A percentile compares a stretch with the other conserved stretches of the same genome.
Conservation (phyloP, 2,797 vertebrate species). For the Ctenopoma multispine region DNA sequence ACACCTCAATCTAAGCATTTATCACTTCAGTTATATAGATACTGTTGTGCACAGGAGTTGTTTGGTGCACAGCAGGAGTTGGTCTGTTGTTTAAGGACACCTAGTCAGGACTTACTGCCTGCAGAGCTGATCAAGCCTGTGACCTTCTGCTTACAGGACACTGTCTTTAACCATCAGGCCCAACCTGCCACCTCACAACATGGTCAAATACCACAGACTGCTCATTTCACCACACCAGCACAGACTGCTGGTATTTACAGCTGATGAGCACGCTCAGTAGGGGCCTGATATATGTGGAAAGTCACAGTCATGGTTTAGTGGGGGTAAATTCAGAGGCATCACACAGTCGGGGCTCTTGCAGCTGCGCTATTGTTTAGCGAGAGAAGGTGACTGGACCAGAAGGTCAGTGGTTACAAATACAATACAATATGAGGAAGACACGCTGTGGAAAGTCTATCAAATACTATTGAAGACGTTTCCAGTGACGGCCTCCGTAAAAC, state of each 20-base stretch:
- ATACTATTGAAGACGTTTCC: conserved; percentile 33
- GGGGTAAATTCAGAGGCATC: conserved; percentile 65
- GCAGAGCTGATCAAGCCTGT: conserved; percentile 36
- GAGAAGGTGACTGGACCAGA: conserved; percentile 49
- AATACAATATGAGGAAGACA: conserved; percentile 60
- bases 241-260: conserved; percentile 84
- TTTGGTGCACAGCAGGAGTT: conserved; percentile 13
- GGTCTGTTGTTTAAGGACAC: conserved; percentile 38
- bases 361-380: conserved; percentile 41
- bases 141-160: conserved; percentile 66
- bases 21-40: not conserved
- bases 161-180: conserved; percentile 42
- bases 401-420: conserved; percentile 70
- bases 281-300: conserved; percentile 75
- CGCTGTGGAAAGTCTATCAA: conserved; percentile 59
- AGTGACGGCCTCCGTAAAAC: not conserved
- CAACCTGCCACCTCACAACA: conserved; percentile 50
- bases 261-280: conserved; percentile 75
- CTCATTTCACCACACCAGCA: conserved; percentile 46
- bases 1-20: not conserved
- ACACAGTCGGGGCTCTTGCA: conserved; percentile 67
- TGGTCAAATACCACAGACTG: conserved; percentile 41
- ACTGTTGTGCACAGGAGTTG: not conserved
- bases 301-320: conserved; percentile 77
- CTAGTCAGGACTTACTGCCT: conserved; percentile 35